These are phyloP conservation scores for Drosophila ohnishii DNA, from an alignment of 1,140 invertebrate species.

Conservation along the genomic window DNA sequence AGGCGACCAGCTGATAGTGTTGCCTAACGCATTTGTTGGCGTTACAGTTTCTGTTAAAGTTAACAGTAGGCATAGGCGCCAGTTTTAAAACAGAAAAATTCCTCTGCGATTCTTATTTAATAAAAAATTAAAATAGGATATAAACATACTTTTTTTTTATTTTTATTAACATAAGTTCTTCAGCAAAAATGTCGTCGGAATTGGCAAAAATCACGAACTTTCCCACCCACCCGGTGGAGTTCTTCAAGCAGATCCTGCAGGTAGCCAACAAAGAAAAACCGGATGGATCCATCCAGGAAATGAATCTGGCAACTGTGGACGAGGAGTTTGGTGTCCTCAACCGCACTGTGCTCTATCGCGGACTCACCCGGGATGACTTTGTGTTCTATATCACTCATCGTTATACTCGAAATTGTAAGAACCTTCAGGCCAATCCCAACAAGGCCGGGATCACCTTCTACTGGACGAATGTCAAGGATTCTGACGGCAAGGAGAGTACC, in stretches of 20 bases:
- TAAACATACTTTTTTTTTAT: background rate
- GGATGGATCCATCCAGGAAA: constrained; percentile 18
- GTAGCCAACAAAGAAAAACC: background rate
- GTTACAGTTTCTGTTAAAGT: constrained; percentile 4
- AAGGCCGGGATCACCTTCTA: constrained; percentile 54
- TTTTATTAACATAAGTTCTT: background rate
- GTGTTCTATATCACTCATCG: constrained; percentile 73
- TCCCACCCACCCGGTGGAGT: constrained; percentile 50
- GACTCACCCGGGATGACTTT: constrained; percentile 50
- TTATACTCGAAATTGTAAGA: constrained; percentile 68
- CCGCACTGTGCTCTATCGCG: constrained; percentile 70
- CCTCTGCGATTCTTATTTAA: too few relatives aligned
- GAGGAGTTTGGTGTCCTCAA: constrained; percentile 70
- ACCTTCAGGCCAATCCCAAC: constrained; percentile 62
- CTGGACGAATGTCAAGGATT: constrained; percentile 32
- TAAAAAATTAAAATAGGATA: too few relatives aligned
- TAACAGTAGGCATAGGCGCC: constrained; percentile 2
- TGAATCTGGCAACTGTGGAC: constrained; percentile 75
- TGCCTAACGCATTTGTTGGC: background rate
- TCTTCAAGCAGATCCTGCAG: constrained; percentile 59
- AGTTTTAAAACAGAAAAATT: background rate
- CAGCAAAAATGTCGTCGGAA: constrained; percentile 47
- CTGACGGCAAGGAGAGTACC: constrained; percentile 1
- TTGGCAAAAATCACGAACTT: constrained; percentile 51
- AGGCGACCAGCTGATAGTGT: constrained; percentile 7